phyloP scores from a whole-genome alignment of 2,888 invertebrate species.

The Allolobophora icterica region DNA sequence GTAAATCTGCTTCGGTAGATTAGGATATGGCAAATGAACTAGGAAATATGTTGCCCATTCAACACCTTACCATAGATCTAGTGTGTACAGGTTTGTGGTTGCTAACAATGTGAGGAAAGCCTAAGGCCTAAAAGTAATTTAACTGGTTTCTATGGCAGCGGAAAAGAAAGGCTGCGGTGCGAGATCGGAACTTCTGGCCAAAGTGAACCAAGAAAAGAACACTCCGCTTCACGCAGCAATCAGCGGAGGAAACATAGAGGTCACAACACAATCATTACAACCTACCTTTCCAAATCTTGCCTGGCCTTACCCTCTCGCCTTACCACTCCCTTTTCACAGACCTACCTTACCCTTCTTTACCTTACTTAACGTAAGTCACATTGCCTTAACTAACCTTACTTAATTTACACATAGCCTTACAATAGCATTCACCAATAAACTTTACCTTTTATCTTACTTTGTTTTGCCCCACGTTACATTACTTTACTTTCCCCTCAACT shows the following conservation, averaged over 20 bases:
- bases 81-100: background rate
- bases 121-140: conserved; percentile 36
- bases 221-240: conserved; percentile 72
- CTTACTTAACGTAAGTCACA: background rate
- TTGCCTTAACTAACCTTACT: background rate
- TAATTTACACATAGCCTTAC: too few species aligned
- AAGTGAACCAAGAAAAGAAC: conserved; percentile 85
- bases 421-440: too few species aligned
- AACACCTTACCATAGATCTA: background rate
- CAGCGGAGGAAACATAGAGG: conserved; percentile 61
- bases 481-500: too few species aligned
- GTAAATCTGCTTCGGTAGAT: too few species aligned
- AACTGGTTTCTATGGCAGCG: conserved; percentile 51
- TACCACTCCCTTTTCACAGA: background rate
- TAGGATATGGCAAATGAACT: too few species aligned
- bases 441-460: too few species aligned
- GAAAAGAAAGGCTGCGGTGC: conserved; percentile 77
- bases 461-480: too few species aligned
- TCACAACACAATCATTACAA: conserved; percentile 40
- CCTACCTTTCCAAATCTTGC: background rate
- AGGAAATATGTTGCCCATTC: too few species aligned
- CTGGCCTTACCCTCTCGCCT: too few species aligned
- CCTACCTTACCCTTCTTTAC: too few species aligned
- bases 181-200: conserved; percentile 81
- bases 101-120: background rate